Percentiles rank a stretch among this genome's conserved stretches.
Evolutionary conservation across 53 echinoderm and acorn worm genomes (phyloP).

Genomic region (Zoroaster sp.): DNA sequence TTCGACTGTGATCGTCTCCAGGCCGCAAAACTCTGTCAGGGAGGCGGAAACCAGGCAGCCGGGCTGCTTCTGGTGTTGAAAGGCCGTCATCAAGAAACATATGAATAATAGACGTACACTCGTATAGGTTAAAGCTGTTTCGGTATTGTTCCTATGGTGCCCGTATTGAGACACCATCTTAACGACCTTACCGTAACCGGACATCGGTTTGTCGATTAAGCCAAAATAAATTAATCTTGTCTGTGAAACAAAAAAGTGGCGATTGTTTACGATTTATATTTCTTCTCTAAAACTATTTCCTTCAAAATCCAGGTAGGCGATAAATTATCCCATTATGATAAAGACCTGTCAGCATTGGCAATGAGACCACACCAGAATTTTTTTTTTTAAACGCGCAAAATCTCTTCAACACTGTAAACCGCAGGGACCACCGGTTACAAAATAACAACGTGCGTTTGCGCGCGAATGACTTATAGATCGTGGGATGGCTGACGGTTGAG

Average conservation of each 20-base stretch:
- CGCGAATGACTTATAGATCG: slow-evolving; percentile 16
- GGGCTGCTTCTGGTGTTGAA: not conserved
- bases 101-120: not conserved
- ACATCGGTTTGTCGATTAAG: not conserved
- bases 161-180: not conserved
- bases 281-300: not conserved
- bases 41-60: not conserved
- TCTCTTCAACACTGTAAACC: not conserved
- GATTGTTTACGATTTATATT: not conserved
- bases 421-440: slow-evolving; percentile 5
- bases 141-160: too few species aligned
- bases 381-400: not conserved
- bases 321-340: not conserved
- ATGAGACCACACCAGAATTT: not conserved
- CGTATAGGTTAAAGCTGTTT: not conserved
- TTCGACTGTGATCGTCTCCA: slow-evolving; percentile 38
- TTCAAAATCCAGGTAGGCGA: not conserved
- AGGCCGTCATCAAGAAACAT: not conserved
- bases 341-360: not conserved
- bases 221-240: not conserved
- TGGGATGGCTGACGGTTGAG: not conserved
- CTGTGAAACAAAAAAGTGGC: not conserved
- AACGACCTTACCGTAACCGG: not conserved
- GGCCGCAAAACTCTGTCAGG: slow-evolving; percentile 5
- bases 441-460: slow-evolving; percentile 9